These are phyloP conservation scores for Cantharis rufa DNA, from an alignment of 2,888 invertebrate species.

Conservation along the genomic window DNA sequence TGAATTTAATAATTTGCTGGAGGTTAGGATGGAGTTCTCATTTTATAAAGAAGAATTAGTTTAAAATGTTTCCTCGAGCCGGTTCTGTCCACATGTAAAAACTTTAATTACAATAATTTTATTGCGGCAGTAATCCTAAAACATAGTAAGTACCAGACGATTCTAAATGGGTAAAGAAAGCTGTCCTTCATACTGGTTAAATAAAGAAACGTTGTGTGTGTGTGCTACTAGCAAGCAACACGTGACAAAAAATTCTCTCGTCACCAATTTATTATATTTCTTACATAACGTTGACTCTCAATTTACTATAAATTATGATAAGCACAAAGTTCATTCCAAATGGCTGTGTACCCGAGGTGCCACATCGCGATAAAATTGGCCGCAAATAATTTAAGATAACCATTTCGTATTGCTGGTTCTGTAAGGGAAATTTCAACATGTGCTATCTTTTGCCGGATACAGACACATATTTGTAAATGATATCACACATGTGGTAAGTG, in stretches of 20 bases:
- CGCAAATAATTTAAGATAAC: background rate
- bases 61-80: background rate
- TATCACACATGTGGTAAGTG: conserved; percentile 39
- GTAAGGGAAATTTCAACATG: conserved; percentile 27
- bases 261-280: background rate
- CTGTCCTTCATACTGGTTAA: background rate
- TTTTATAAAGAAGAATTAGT: too few species aligned
- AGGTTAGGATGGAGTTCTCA: too few species aligned
- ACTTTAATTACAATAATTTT: background rate
- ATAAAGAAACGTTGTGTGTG: background rate
- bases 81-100: background rate
- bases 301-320: background rate
- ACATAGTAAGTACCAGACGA: background rate
- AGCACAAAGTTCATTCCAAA: background rate
- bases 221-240: background rate
- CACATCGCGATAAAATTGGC: background rate
- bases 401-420: background rate
- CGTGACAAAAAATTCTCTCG: background rate
- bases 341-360: background rate
- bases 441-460: conserved; percentile 40
- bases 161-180: background rate
- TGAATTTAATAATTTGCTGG: too few species aligned
- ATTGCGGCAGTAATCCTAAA: background rate
- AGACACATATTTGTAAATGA: conserved; percentile 41
- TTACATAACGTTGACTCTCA: background rate